Evolutionary conservation across 2,113 vertebrate species (phyloP), one percentile per base, ranked within the genome.

Genomic region (Salvelinus fontinalis): DNA sequence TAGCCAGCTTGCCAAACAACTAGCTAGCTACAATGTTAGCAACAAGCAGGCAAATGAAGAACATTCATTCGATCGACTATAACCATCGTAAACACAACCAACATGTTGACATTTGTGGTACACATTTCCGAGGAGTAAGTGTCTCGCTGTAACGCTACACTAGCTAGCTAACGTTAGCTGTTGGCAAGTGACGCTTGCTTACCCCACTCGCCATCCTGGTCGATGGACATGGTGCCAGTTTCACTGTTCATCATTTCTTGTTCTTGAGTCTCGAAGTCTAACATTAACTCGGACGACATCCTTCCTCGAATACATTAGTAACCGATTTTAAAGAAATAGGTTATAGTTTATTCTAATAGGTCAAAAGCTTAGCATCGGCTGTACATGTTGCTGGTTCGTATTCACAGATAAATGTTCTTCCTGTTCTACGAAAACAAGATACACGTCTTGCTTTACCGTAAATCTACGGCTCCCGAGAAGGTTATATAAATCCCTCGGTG

Each of bases 171-270:
- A 1, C 12, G 12, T 22, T 11, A 62, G 59, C 5, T 24, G n/a
- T 62, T 8, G 14, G n/a, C 22, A 22, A 39, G 51, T 5, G 49
- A 60, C 22, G 0, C 8, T 5, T 16, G 27, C 90, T 91, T 83
- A 93, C 93, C 93, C 92, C 93, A 93, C 79, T 94, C 93, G 81
- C 87, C 90, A 80, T 91, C 92, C 75, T 91, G 90, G 69, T 93
- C 92, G 75, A 93, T 91, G 48, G 81, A 90, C 49, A 89, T 84
- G 59, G 24, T 67, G 20, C 64, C 88, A 2, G 22, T 54, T 24
- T 90, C 71, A 59, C 59, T 83, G 13, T 76, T 84, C n/a, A 83
- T 86, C 86, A 87, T 88, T 71, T 59, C 54, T 9, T 78, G 81
- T 26, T 79, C 83, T 9, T 74, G 69, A 78, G 82, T 83, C 29